phyloP scores from a whole-genome alignment of 2,797 vertebrate genomes.

The Tokudaia tokunoshimensis region DNA sequence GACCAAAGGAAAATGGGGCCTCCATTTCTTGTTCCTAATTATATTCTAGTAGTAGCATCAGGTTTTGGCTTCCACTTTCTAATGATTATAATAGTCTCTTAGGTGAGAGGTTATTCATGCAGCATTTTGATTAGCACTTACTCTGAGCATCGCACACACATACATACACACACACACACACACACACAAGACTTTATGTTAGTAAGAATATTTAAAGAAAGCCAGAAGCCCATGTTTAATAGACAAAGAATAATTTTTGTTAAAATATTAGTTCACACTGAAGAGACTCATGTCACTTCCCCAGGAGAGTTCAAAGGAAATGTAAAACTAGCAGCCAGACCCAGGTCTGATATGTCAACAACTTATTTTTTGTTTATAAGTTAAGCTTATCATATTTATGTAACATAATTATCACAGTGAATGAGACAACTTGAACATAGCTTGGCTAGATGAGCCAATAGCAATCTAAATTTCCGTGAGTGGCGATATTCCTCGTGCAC shows the following conservation, averaged over 20 bases:
- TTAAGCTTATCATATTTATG: constrained; percentile 49
- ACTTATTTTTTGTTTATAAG: constrained; percentile 42
- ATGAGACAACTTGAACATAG: background rate
- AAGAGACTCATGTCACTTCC: constrained; percentile 11
- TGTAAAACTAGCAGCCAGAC: constrained; percentile 22
- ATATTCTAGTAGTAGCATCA: background rate
- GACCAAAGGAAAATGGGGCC: background rate
- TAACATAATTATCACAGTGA: constrained; percentile 1
- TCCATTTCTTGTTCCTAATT: constrained; percentile 1
- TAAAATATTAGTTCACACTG: constrained; percentile 46
- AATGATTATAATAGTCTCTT: constrained; percentile 23
- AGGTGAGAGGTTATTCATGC: constrained; percentile 4
- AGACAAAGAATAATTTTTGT: constrained; percentile 39
- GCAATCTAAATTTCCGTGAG: constrained; percentile 19
- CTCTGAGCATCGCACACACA: background rate
- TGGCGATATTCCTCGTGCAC: background rate
- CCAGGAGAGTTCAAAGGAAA: background rate
- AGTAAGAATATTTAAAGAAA: constrained; percentile 59
- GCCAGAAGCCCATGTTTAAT: constrained; percentile 32
- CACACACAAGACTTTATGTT: constrained; percentile 7
- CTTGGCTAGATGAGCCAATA: constrained; percentile 13
- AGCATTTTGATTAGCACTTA: constrained; percentile 39
- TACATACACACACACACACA: background rate
- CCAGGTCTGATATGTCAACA: background rate
- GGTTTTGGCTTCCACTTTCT: background rate